phyloP scores from a whole-genome alignment of 2,888 invertebrate species.

The Pristionchus japonicus region DNA sequence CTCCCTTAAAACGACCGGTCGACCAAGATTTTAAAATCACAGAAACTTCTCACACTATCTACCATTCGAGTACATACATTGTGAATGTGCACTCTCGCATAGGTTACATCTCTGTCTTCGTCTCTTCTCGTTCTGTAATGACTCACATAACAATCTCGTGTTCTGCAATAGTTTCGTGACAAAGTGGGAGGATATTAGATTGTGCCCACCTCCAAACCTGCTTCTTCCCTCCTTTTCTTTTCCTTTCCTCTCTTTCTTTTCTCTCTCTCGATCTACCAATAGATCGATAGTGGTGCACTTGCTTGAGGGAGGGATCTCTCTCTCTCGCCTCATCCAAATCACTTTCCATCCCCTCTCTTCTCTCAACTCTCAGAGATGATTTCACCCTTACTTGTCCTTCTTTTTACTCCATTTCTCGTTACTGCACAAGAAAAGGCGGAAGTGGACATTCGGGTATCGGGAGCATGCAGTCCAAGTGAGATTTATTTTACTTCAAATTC shows the following conservation, averaged over 20 bases:
- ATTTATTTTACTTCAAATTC: constrained; percentile 37
- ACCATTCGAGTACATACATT: too few species aligned
- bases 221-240: background rate
- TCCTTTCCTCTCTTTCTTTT: background rate
- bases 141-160: background rate
- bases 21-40: too few species aligned
- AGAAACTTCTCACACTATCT: too few species aligned
- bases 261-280: constrained; percentile 21
- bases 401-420: background rate
- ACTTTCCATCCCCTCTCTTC: background rate
- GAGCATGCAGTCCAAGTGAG: constrained; percentile 74
- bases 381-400: background rate
- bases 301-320: constrained; percentile 25
- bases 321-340: background rate
- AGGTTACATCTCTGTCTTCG: background rate
- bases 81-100: background rate
- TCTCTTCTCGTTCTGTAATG: background rate
- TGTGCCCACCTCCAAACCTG: constrained; percentile 22
- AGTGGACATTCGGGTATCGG: constrained; percentile 73
- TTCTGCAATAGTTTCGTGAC: background rate
- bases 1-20: too few species aligned
- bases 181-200: background rate
- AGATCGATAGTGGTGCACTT: constrained; percentile 23
- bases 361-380: background rate
- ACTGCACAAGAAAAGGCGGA: constrained; percentile 71